These are phyloP conservation scores for Xenus cinereus DNA, from an alignment of 2,113 vertebrate genomes.

Conservation along the genomic window DNA sequence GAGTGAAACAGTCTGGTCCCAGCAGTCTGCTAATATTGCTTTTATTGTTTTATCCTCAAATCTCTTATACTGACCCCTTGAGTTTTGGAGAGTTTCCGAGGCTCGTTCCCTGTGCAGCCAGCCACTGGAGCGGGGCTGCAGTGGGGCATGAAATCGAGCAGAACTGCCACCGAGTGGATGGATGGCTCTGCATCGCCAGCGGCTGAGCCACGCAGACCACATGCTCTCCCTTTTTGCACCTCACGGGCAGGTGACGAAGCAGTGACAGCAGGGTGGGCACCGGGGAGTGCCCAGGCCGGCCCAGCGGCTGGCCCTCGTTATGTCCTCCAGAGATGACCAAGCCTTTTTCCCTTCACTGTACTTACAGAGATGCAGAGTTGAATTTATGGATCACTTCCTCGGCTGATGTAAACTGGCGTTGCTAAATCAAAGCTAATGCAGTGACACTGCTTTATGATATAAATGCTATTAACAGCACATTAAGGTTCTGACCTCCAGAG, in stretches of 20 bases:
- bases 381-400: not conserved
- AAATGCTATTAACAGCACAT: conserved; percentile 23
- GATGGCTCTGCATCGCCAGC: not conserved
- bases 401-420: not conserved
- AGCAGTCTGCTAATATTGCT: not conserved
- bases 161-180: not conserved
- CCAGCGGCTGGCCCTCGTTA: not conserved
- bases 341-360: not conserved
- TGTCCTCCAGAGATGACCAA: not conserved
- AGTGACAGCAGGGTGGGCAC: not conserved
- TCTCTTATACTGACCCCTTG: not conserved
- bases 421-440: conserved; percentile 23
- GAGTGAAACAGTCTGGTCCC: not conserved
- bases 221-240: not conserved
- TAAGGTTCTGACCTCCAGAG: conserved; percentile 1
- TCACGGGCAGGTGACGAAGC: not conserved
- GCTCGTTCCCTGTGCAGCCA: not conserved
- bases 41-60: not conserved
- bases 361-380: not conserved
- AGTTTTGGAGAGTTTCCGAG: not conserved
- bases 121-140: not conserved
- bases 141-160: not conserved
- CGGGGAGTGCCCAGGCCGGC: not conserved
- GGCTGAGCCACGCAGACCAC: not conserved
- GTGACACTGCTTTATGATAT: not conserved